These are phyloP conservation scores for Hippotragus niger DNA, from an alignment of 2,113 vertebrate species.

Conservation along the genomic window DNA sequence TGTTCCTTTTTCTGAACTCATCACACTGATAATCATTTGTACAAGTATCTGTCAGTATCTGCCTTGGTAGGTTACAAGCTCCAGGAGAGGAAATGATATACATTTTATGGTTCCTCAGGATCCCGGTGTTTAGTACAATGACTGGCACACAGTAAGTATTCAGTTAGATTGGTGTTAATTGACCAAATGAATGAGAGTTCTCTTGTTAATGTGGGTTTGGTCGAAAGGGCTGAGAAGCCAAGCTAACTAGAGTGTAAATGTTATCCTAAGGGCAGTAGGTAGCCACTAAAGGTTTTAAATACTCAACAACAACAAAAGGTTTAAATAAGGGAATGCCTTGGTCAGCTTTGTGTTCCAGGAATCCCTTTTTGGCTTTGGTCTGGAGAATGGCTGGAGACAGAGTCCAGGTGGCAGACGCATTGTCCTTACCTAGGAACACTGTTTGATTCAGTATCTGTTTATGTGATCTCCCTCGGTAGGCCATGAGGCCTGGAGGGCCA, in stretches of 20 bases:
- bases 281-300: not conserved
- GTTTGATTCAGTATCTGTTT: not conserved
- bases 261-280: not conserved
- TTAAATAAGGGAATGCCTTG: not conserved
- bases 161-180: not conserved
- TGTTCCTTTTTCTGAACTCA: not conserved
- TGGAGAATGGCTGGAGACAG: not conserved
- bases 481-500: not conserved
- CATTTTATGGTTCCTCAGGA: not conserved
- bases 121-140: rapidly evolving
- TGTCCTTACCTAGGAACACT: no score
- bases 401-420: not conserved
- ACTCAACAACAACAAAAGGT: not conserved
- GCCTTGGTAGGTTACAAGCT: not conserved
- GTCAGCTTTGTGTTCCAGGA: not conserved
- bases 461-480: not conserved
- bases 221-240: not conserved
- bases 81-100: not conserved
- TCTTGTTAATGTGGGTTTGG: not conserved
- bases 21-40: not conserved
- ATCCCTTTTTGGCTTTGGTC: not conserved
- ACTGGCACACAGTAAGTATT: not conserved
- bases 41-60: not conserved
- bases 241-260: not conserved
- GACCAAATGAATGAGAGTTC: not conserved